Evolutionary conservation across 1,140 invertebrate genomes (phyloP).

Genomic region (Lerema accius): DNA sequence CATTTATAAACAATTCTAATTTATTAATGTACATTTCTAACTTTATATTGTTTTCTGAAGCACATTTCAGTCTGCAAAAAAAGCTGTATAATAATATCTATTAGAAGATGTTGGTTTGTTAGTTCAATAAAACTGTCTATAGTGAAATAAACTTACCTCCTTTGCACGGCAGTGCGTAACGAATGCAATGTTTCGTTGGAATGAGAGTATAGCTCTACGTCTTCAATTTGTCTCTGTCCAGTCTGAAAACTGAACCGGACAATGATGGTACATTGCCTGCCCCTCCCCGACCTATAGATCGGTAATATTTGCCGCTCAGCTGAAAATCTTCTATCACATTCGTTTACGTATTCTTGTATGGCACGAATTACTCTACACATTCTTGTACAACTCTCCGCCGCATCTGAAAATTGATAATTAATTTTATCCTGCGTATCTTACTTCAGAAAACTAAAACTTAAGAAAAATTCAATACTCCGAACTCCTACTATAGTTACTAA

Average conservation of each 20-base stretch:
- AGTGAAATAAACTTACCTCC: constrained; percentile 55
- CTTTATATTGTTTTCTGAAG: constrained; percentile 89
- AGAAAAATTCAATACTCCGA: too few species aligned
- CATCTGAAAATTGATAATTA: too few species aligned
- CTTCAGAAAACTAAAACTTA: too few species aligned
- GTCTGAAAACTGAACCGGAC: constrained; percentile 92
- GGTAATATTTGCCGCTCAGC: constrained; percentile 95
- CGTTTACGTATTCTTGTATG: constrained; percentile 96
- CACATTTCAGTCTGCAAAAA: constrained; percentile 85
- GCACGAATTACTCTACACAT: constrained; percentile 98
- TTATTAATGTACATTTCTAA: constrained; percentile 94
- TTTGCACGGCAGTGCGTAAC: constrained; percentile 83
- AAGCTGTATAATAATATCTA: constrained; percentile 26
- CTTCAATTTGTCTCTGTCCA: constrained; percentile 94
- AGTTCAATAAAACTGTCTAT: not conserved
- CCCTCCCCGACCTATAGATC: constrained; percentile 93
- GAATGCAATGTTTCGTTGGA: constrained; percentile 96
- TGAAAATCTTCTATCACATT: constrained; percentile 96
- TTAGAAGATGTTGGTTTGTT: constrained; percentile 16
- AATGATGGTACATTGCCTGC: constrained; percentile 93
- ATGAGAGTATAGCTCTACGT: constrained; percentile 96
- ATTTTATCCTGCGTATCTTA: too few species aligned
- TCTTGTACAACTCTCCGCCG: constrained; percentile 81
- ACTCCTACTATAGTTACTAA: too few species aligned
- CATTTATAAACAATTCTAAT: constrained; percentile 95